Evolutionary conservation across 1,140 invertebrate species (phyloP), one percentile per base, ranked within the genome.

Genomic region (Ceratina australensis): DNA sequence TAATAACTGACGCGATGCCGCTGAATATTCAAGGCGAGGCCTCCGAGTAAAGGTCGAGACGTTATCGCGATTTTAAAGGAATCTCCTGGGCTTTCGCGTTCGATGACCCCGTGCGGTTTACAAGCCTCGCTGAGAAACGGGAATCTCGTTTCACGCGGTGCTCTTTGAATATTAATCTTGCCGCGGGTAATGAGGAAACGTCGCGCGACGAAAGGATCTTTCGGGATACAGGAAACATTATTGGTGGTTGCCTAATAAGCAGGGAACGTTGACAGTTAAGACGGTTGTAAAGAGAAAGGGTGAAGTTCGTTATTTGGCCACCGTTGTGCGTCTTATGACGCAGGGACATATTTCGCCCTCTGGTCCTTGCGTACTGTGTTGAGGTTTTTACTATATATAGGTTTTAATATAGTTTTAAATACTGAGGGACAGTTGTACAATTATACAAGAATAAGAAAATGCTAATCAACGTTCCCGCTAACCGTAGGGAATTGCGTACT

Each of bases 21-120:
- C 12, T 83, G 78, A 83, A 84, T 84, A 84, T 83, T 84, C 82
- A 77, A 56, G 52, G 64, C 56, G 68, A 66, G 54, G 42, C 26
- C 33, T 33, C 15, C 22, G n/a, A 22, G 42, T 15, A 78, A 83
- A 75, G 60, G 28, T 64, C 24, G 59, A 24, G 42, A 28, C 75
- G 71, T 59, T 83, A 76, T 80, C 83, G 52, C 54, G 54, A 76
- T 68, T 80, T 83, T 75, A 63, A 83, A 78, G 59, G 74, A 60
- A 65, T 66, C 15, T 59, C 52, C 52, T 24, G 28, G 65, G 61
- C 42, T 13, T 4, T 61, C 67, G 42, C 72, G 69, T 61, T 80
- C 63, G 63, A 72, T 56, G 80, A 59, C 42, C 54, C 16, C 52
- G 42, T 26, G 8, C 24, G 69, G 69, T 59, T 75, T 59, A 59